phyloP scores from a whole-genome alignment of 2,888 invertebrate genomes.

The Rhagophthalmus giganteus region DNA sequence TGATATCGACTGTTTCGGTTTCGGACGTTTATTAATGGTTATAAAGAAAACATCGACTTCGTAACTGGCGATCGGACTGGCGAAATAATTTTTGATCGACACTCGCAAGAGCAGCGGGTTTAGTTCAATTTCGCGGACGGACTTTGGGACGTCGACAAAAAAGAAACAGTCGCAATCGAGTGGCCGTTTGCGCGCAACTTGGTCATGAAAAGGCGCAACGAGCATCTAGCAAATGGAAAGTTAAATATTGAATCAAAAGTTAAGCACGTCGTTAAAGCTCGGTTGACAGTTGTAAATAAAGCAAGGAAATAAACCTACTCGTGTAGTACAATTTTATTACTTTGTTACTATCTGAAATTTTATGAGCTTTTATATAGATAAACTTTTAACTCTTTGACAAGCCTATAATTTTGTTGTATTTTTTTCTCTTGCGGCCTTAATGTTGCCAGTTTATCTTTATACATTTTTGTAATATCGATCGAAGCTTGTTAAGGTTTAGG shows the following conservation, averaged over 20 bases:
- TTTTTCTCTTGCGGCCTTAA: too few species aligned
- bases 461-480: too few species aligned
- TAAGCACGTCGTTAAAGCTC: slow-evolving; percentile 22
- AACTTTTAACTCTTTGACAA: slow-evolving; percentile 18
- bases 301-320: slow-evolving; percentile 16
- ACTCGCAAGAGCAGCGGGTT: too few species aligned
- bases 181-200: too few species aligned
- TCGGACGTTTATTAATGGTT: slow-evolving; percentile 27
- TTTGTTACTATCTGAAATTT: slow-evolving; percentile 22
- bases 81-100: too few species aligned
- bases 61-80: slow-evolving; percentile 16
- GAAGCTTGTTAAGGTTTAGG: too few species aligned
- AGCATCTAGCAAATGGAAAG: slow-evolving; percentile 12
- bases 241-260: slow-evolving; percentile 24
- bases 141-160: too few species aligned
- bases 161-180: too few species aligned
- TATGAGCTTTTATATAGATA: slow-evolving; percentile 19
- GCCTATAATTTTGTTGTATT: slow-evolving; percentile 13
- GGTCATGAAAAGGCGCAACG: too few species aligned
- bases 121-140: too few species aligned
- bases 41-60: slow-evolving; percentile 19
- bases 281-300: slow-evolving; percentile 17
- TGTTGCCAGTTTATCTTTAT: too few species aligned
- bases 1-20: slow-evolving; percentile 39
- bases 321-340: slow-evolving; percentile 25